Conservation (phyloP, 2,888 invertebrate species). For the Parnassius glacialis region DNA sequence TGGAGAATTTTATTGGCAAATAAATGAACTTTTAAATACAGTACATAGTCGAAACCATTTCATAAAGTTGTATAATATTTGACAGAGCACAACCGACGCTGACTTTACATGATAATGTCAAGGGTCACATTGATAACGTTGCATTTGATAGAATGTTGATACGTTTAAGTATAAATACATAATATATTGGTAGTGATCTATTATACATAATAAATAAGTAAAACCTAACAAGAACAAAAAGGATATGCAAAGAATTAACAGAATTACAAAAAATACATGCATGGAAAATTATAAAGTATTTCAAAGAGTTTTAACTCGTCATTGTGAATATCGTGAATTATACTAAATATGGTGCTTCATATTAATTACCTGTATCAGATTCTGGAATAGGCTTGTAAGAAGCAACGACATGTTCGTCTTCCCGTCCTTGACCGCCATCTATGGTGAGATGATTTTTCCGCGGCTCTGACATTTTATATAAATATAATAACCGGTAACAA, state of each 20-base stretch:
- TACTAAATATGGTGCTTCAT: background rate
- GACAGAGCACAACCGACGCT: slow-evolving; percentile 15
- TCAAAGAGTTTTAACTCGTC: no score
- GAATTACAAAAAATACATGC: no score
- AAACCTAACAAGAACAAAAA: background rate
- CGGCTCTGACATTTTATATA: slow-evolving; percentile 63
- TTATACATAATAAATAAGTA: background rate
- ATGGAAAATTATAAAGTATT: no score
- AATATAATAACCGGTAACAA: slow-evolving; percentile 38
- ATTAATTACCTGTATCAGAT: slow-evolving; percentile 75
- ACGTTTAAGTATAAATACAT: background rate
- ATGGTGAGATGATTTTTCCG: slow-evolving; percentile 68
- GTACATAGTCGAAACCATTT: background rate
- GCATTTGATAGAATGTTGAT: background rate
- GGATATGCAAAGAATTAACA: no score
- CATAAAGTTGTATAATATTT: slow-evolving; percentile 13
- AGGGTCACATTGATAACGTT: slow-evolving; percentile 22
- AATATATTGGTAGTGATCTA: background rate
- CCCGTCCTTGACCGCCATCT: slow-evolving; percentile 74
- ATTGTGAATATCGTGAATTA: no score
- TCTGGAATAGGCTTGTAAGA: slow-evolving; percentile 82
- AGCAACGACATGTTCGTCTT: slow-evolving; percentile 66
- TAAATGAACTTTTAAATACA: background rate
- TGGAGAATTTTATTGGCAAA: no score
- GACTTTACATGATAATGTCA: slow-evolving; percentile 12